Evolutionary conservation across 2,797 vertebrate species (phyloP), one percentile per base, ranked within the genome.

Genomic region (Mormyrops attenuatus): DNA sequence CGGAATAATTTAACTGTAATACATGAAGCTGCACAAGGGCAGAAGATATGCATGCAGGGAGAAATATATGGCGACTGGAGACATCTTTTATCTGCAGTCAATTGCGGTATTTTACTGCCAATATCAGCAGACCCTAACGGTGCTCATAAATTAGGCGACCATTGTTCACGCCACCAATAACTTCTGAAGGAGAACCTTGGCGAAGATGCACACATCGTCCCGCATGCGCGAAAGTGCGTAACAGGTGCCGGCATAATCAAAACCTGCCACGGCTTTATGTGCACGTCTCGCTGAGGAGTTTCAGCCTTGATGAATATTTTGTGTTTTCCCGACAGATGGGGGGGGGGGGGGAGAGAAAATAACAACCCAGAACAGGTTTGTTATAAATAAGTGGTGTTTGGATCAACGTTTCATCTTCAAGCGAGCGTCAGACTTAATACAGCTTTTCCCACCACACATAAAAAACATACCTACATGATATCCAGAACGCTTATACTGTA

Each of bases 81-180:
- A 95, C 94, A 93, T 94, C 94, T 93, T 92, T 93, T 91, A 94
- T 94, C 93, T 90, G 93, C 94, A 93, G 95, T 95, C 94, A 95
- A 95, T 96, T 95, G 95, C 92, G 92, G 94, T 95, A 94, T 94
- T 96, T 95, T 95, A 95, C 94, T 94, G 94, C 95, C 93, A 94
- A 94, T 95, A 95, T 94, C 94, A 94, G 88, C 17, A 90, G 91
- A 92, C 90, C 92, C 92, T 95, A 95, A 94, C 93, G 94, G 93
- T 92, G 92, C 92, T 92, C 94, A 92, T 95, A 95, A 94, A 95
- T 95, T 94, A 95, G 89, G 90, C 92, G 93, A 93, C 93, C 92
- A 92, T 93, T 94, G 94, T 95, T 93, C 93, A 89, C 85, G 92
- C 89, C 95, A 94, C 93, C 95, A 95, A 94, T 96, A 95, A 95